Evolutionary conservation across 2,888 invertebrate species (phyloP).

Genomic region (Andrena haemorrhoa): DNA sequence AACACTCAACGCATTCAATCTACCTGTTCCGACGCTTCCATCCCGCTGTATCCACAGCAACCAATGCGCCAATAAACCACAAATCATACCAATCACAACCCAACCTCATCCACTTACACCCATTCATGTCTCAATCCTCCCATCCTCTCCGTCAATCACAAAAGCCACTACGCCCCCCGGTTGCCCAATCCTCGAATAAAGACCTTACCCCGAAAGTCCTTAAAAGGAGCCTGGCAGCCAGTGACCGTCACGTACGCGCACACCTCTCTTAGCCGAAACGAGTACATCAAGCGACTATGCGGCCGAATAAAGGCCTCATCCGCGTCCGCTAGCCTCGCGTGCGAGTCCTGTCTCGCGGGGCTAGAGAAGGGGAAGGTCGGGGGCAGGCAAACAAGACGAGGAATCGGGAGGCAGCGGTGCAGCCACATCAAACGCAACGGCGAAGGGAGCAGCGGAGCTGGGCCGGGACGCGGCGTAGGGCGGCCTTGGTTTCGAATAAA

Average conservation of each 20-base stretch:
- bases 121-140: neutral
- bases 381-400: constrained; percentile 42
- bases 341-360: constrained; percentile 48
- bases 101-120: neutral
- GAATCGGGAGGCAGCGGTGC: constrained; percentile 22
- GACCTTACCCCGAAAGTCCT: neutral
- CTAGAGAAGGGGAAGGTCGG: constrained; percentile 9
- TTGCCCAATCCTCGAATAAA: neutral
- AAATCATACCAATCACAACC: too few relatives aligned
- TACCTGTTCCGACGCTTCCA: too few relatives aligned
- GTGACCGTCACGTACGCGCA: constrained; percentile 1
- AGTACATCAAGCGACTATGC: constrained; percentile 23
- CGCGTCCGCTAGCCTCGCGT: constrained; percentile 47
- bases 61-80: too few relatives aligned
- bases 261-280: constrained; percentile 10
- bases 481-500: constrained; percentile 68
- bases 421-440: constrained; percentile 40
- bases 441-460: constrained; percentile 34
- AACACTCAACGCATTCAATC: too few relatives aligned
- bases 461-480: constrained; percentile 43
- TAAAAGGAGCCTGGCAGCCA: constrained; percentile 22
- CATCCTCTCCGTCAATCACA: neutral
- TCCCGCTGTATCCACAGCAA: too few relatives aligned
- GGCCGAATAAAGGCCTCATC: constrained; percentile 62
- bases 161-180: neutral